Evolutionary conservation across 1,140 invertebrate genomes (phyloP).

Genomic region (Drosophila obscura): DNA sequence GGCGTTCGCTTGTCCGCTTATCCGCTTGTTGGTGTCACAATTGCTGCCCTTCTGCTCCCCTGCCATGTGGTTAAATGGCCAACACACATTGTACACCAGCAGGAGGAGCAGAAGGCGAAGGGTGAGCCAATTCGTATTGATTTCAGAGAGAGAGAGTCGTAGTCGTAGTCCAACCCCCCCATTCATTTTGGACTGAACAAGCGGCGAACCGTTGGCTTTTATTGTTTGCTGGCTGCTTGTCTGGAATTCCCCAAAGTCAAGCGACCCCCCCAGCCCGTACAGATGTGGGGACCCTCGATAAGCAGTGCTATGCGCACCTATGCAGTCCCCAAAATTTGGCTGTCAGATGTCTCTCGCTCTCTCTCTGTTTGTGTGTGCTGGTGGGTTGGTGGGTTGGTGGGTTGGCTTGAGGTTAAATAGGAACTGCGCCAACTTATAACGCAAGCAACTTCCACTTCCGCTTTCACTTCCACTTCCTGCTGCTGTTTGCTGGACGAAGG

Average conservation of each 20-base stretch:
- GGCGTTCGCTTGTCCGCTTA: too few relatives aligned
- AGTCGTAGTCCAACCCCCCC: background rate
- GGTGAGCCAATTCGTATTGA: constrained; percentile 52
- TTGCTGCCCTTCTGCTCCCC: background rate
- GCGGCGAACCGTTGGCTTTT: constrained; percentile 52
- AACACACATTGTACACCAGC: background rate
- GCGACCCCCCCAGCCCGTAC: constrained; percentile 17
- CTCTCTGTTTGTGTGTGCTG: constrained; percentile 34
- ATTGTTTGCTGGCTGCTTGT: constrained; percentile 49
- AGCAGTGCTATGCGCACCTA: constrained; percentile 22
- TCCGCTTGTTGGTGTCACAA: constrained; percentile 4
- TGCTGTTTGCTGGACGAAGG: background rate
- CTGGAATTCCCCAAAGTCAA: constrained; percentile 48
- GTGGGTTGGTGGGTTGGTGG: constrained; percentile 22
- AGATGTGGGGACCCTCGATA: constrained; percentile 34
- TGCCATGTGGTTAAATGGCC: constrained; percentile 36
- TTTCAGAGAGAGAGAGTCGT: constrained; percentile 12
- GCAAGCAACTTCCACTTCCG: constrained; percentile 66
- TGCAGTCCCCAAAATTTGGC: constrained; percentile 20
- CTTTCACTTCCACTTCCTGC: constrained; percentile 17
- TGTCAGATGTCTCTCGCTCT: constrained; percentile 13
- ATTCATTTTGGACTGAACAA: constrained; percentile 9
- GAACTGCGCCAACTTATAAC: constrained; percentile 70
- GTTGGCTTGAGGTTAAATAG: constrained; percentile 57
- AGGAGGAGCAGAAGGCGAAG: constrained; percentile 8